Base-by-base conservation (phyloP, 2,113 vertebrate genomes). In the Eurystomus gularis region DNA sequence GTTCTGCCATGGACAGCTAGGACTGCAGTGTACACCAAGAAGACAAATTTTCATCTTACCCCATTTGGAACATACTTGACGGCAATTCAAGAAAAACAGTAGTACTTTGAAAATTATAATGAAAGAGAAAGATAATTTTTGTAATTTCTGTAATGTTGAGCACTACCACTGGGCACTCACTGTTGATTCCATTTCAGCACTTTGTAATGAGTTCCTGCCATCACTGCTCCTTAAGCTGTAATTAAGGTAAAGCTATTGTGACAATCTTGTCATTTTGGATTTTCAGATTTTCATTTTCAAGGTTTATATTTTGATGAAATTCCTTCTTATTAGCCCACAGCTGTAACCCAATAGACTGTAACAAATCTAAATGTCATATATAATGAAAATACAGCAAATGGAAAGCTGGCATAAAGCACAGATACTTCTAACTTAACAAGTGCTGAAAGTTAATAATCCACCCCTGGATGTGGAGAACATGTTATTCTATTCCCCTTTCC, bases 101-200 rank as follows among this genome's bases (percentile, higher is more conserved):
- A 94, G 44, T 42, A 54, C 80, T 95, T 91, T 95, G 95, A 97
- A 95, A 94, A 93, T 79, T 21, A 69, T 95, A 92, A 93, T 90
- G 49, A 93, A 40, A 55, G 90, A 85, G 55, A 48, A 96, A 96
- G 85, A 90, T 75, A 8, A 68, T 93, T 82, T 92, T 80, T 91
- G 58, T 51, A 88, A 58, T 82, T 93, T 87, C 62, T 88, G 10
- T 83, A 62, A 77, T 44, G 68, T 77, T 1, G 25, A 96, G 39
- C 39, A 16, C 24, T 76, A 78, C 55, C 76, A 58, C 55, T 54
- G 64, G 66, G 69, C 37, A 54, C 37, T 95, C 65, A 69, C 49
- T 68, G 62, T 7, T 84, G 77, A 82, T 84, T 96, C 91, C 52
- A 70, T 88, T 81, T 94, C 80, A 76, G 26, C 3, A 7, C 31